Evolutionary conservation across 2,888 invertebrate genomes (phyloP), one percentile per base, ranked within the genome.

Genomic region (Leptopterna dolabrata): DNA sequence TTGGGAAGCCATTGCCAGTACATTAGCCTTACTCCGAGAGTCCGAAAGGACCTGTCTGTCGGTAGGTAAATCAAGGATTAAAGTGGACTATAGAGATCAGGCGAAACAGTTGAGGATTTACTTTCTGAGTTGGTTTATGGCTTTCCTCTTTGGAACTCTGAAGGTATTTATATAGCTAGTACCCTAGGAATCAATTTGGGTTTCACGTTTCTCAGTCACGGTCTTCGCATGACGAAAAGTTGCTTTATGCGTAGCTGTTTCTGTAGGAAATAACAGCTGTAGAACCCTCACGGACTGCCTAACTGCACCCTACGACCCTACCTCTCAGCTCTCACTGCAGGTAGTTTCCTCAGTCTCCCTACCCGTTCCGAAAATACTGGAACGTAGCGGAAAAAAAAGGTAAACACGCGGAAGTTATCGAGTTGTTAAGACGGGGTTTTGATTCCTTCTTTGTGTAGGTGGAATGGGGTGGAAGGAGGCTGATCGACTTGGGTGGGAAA

Each of bases 401-500:
- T 16, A 45, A 78, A 45, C 45, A 78, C 63, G 63, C 63, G 78
- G 78, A 78, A 78, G 78, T 78, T 78, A 78, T 78, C 78, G 78
- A 78, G 78, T 78, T 78, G 45, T 24, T 13, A 76, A 76, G 41
- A 78, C 76, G 76, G 24, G 78, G 78, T n/a, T 78, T 78, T 47
- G 41, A 43, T 45, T 78, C 78, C 45, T 78, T 78, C 78, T 78
- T 45, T 43, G 78, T 78, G 19, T 19, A 9, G 76, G 16, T 29
- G 30, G 76, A 36, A 36, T 19, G 30, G 30, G n/a, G 76, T 24
- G 78, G 55, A 55, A 14, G 81, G 51, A 51, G 45, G n/a, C 27
- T 81, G 81, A 81, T 81, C 81, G 81, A 81, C 81, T 81, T 81
- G 47, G 51, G 51, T 30, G 81, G 51, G 29, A 78, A 81, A 81